These are phyloP conservation scores for Gambelia wislizenii DNA, from an alignment of 2,797 vertebrate species.

Conservation along the genomic window DNA sequence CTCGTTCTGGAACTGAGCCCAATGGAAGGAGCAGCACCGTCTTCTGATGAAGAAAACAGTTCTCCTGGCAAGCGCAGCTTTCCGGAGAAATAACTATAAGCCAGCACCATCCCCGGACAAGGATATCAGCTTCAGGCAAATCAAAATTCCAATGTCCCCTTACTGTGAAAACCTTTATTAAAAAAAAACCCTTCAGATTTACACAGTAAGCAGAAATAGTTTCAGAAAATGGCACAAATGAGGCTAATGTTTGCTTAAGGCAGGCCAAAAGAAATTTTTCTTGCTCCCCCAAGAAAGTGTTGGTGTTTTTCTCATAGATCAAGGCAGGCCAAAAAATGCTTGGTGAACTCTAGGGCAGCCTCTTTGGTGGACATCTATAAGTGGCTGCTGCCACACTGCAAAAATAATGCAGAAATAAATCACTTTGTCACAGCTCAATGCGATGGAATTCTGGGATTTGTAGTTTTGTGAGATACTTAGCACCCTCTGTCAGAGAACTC, in stretches of 20 bases:
- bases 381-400: too few relatives aligned
- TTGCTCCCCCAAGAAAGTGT: too few relatives aligned
- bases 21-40: background rate
- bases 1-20: conserved; percentile 16
- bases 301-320: background rate
- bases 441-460: too few relatives aligned
- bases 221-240: background rate
- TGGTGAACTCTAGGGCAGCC: background rate
- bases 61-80: conserved; percentile 17
- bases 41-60: conserved; percentile 36
- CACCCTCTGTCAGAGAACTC: too few relatives aligned
- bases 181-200: background rate
- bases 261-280: background rate
- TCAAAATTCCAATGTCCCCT: background rate
- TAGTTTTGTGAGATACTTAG: too few relatives aligned
- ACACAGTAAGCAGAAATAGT: background rate
- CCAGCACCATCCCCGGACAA: background rate
- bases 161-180: background rate
- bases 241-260: background rate
- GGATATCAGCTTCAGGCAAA: background rate
- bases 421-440: too few relatives aligned
- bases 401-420: too few relatives aligned
- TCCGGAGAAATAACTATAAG: background rate
- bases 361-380: background rate
- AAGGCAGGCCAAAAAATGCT: background rate